A percentile compares a stretch with the other conserved stretches of the same genome.
phyloP scores from a whole-genome alignment of 2,888 invertebrate species.

The Eurois occulta region DNA sequence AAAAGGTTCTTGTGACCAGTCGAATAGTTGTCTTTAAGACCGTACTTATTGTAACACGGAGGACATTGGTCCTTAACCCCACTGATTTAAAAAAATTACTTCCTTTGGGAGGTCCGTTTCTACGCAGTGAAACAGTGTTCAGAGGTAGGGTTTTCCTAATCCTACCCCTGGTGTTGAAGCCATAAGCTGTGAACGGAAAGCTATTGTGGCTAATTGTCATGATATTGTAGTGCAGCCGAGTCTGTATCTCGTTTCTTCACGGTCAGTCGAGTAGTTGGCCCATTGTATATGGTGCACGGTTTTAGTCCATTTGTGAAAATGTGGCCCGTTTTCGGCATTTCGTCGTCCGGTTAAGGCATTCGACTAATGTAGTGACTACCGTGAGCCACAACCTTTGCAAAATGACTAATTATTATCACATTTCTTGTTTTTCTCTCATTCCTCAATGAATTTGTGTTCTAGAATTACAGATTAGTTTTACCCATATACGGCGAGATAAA shows the following conservation, averaged over 20 bases:
- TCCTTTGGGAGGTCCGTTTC: conserved; percentile 72
- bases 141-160: conserved; percentile 57
- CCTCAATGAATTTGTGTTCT: conserved; percentile 26
- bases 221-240: conserved; percentile 48
- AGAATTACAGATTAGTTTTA: conserved; percentile 61
- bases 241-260: conserved; percentile 51
- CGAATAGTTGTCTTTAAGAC: too few relatives aligned
- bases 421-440: conserved; percentile 37
- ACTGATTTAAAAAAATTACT: too few relatives aligned
- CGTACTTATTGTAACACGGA: too few relatives aligned
- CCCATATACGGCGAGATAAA: conserved; percentile 47
- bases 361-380: conserved; percentile 8
- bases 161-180: conserved; percentile 56
- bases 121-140: conserved; percentile 66
- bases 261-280: conserved; percentile 49
- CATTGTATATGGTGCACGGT: conserved; percentile 38
- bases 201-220: too few relatives aligned
- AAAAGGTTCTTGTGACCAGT: too few relatives aligned
- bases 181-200: conserved; percentile 44
- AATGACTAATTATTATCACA: neutral
- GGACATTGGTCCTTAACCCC: too few relatives aligned
- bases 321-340: conserved; percentile 49
- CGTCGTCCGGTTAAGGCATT: conserved; percentile 48
- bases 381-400: too few relatives aligned
- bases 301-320: conserved; percentile 1